phyloP scores from a whole-genome alignment of 2,888 invertebrate species.

The Hanleya hanleyi region DNA sequence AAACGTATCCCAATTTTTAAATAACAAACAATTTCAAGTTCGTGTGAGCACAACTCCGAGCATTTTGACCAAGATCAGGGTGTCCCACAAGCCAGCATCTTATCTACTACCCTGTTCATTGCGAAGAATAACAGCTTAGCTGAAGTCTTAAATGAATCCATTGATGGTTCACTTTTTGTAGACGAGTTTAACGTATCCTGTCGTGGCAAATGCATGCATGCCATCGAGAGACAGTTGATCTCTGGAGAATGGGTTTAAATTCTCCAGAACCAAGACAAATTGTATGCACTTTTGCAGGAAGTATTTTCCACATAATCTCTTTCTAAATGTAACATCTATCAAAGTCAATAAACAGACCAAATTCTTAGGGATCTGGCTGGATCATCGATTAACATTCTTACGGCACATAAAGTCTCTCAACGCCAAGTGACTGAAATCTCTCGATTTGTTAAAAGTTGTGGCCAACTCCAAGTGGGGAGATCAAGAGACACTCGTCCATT shows the following conservation, averaged over 20 bases:
- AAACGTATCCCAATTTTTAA: constrained; percentile 25
- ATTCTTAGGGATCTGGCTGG: neutral
- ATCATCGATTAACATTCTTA: neutral
- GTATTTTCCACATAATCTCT: neutral
- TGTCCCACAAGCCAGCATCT: constrained; percentile 17
- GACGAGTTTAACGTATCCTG: neutral
- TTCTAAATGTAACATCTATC: neutral
- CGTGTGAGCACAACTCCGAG: constrained; percentile 20
- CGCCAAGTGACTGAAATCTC: neutral
- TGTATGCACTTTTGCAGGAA: neutral
- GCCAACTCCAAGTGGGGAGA: neutral
- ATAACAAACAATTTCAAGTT: constrained; percentile 13
- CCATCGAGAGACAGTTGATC: neutral
- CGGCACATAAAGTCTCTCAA: neutral
- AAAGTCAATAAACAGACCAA: neutral
- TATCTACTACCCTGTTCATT: constrained; percentile 10
- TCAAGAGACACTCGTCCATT: neutral
- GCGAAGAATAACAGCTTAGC: constrained; percentile 10
- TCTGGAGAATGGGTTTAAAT: neutral
- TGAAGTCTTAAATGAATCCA: neutral
- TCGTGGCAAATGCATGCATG: neutral
- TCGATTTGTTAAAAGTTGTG: neutral
- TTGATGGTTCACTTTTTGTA: neutral
- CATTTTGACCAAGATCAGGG: constrained; percentile 11
- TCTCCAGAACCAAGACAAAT: neutral